phyloP scores from a whole-genome alignment of 2,797 vertebrate species.

The Lepidocolaptes lacrymiger region DNA sequence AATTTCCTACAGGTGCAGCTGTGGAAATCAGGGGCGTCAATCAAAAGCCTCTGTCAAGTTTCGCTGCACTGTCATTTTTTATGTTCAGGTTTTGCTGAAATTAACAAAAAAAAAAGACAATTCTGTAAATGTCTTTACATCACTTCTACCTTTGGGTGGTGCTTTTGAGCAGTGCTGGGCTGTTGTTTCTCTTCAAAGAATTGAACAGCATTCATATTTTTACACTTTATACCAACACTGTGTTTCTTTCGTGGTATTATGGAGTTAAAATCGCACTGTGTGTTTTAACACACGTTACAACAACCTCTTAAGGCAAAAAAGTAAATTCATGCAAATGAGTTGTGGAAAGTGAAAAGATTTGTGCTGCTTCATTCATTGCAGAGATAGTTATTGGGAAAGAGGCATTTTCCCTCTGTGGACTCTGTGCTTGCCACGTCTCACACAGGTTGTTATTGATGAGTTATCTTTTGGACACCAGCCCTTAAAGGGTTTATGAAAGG shows the following conservation, averaged over 20 bases:
- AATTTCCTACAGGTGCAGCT: slow-evolving; percentile 84
- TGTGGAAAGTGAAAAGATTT: slow-evolving; percentile 53
- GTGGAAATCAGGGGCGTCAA: slow-evolving; percentile 85
- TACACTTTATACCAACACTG: slow-evolving; percentile 72
- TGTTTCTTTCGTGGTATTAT: slow-evolving; percentile 76
- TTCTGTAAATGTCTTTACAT: slow-evolving; percentile 59
- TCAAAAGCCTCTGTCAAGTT: slow-evolving; percentile 84
- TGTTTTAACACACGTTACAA: slow-evolving; percentile 77
- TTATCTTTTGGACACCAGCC: background rate
- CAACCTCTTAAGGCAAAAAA: slow-evolving; percentile 79
- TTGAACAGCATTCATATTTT: slow-evolving; percentile 34
- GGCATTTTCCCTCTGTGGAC: background rate
- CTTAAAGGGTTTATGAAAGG: background rate
- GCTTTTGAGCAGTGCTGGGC: slow-evolving; percentile 81
- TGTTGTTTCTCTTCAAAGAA: background rate
- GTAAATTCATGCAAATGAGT: slow-evolving; percentile 75
- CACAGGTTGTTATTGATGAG: background rate
- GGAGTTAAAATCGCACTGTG: slow-evolving; percentile 79
- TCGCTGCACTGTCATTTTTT: slow-evolving; percentile 85
- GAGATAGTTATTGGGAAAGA: background rate
- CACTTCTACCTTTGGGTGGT: slow-evolving; percentile 79
- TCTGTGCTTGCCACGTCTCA: background rate
- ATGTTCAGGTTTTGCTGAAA: slow-evolving; percentile 78
- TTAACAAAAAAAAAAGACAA: slow-evolving; percentile 29
- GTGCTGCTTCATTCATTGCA: slow-evolving; percentile 11